phyloP scores from a whole-genome alignment of 2,113 vertebrate genomes.

The Aphyosemion australe region DNA sequence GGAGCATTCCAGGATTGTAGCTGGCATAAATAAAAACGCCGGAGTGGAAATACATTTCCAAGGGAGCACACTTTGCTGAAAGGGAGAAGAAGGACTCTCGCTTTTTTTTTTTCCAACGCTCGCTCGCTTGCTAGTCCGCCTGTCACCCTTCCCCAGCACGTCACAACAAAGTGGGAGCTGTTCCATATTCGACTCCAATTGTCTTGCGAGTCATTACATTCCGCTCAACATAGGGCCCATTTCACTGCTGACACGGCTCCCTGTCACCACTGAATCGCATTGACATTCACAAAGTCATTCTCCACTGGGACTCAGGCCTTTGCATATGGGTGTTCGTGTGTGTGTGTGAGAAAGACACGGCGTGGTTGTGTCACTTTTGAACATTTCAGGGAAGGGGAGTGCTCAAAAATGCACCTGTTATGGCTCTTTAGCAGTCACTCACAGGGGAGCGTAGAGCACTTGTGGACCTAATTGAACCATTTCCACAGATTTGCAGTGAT shows the following conservation, averaged over 20 bases:
- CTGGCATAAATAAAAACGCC: slow-evolving; percentile 57
- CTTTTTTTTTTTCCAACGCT: too few relatives aligned
- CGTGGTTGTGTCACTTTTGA: slow-evolving; percentile 33
- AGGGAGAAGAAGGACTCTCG: slow-evolving; percentile 25
- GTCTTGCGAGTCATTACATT: slow-evolving; percentile 68
- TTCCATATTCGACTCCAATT: slow-evolving; percentile 62
- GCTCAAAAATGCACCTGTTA: slow-evolving; percentile 33
- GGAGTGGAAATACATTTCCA: slow-evolving; percentile 44
- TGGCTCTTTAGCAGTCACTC: slow-evolving; percentile 41
- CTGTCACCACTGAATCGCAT: slow-evolving; percentile 63
- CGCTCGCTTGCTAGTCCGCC: slow-evolving; percentile 12
- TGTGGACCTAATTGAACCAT: slow-evolving; percentile 58
- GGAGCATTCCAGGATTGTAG: slow-evolving; percentile 47
- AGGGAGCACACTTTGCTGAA: background rate
- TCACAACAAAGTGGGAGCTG: slow-evolving; percentile 62
- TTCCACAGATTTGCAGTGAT: slow-evolving; percentile 49
- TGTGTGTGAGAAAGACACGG: slow-evolving; percentile 1
- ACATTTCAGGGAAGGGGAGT: background rate
- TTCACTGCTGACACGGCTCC: slow-evolving; percentile 62
- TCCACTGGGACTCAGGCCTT: slow-evolving; percentile 38
- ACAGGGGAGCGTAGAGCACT: slow-evolving; percentile 28
- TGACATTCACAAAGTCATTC: slow-evolving; percentile 71
- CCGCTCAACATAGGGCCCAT: slow-evolving; percentile 54
- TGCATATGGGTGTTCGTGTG: slow-evolving; percentile 7
- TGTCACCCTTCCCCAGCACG: slow-evolving; percentile 55